Percentiles rank a stretch among this genome's conserved stretches.
These are phyloP conservation scores for Burhinus bistriatus DNA, from an alignment of 2,113 vertebrate genomes.

Conservation along the genomic window DNA sequence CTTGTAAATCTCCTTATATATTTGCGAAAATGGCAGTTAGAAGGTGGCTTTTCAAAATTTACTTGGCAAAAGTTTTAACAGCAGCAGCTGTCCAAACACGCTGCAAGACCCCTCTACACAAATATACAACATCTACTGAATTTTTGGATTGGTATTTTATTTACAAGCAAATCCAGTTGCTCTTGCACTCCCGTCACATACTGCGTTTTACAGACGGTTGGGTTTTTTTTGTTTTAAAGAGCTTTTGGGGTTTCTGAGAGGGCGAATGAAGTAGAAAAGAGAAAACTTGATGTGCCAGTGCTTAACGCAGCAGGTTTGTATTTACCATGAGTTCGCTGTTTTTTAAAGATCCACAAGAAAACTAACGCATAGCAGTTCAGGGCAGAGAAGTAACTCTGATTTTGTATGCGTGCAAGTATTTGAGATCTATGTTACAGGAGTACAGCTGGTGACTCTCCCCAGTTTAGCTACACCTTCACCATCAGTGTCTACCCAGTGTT, in stretches of 20 bases:
- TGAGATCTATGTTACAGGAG: background rate
- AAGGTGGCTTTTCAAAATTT: background rate
- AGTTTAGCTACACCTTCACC: background rate
- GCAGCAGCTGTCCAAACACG: slow-evolving; percentile 70
- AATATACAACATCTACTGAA: slow-evolving; percentile 31
- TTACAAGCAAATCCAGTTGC: background rate
- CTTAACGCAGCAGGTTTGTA: background rate
- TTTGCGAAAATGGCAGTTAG: slow-evolving; percentile 13
- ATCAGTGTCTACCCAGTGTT: background rate
- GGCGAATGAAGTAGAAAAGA: background rate
- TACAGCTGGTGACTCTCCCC: background rate
- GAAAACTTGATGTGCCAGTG: background rate
- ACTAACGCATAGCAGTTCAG: background rate
- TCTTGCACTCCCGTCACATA: background rate
- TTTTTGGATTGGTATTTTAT: slow-evolving; percentile 10
- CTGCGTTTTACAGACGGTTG: background rate
- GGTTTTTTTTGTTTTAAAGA: slow-evolving; percentile 8
- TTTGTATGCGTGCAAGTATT: background rate
- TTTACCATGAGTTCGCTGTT: background rate
- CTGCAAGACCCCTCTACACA: slow-evolving; percentile 4
- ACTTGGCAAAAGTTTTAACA: slow-evolving; percentile 43
- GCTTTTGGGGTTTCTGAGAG: background rate
- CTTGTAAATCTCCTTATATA: background rate
- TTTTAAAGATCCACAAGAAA: background rate
- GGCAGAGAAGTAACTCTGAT: background rate